Conservation (phyloP, 1,140 invertebrate species). For the Drosophila kanapiae region DNA sequence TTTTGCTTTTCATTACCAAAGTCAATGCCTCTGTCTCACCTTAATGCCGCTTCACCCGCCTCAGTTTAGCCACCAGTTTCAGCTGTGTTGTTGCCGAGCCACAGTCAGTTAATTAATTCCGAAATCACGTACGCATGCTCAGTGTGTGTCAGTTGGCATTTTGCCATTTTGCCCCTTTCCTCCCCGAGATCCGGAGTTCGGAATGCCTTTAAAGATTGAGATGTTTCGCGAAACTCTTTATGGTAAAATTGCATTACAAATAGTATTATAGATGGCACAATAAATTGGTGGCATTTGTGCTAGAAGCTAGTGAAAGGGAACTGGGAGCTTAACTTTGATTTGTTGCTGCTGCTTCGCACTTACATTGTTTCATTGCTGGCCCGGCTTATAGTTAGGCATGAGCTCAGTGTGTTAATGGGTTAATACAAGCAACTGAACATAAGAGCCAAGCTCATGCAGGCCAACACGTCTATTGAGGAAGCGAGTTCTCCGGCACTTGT, state of each 20-base stretch:
- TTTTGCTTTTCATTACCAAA: constrained; percentile 66
- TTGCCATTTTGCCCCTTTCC: constrained; percentile 27
- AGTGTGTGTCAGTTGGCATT: constrained; percentile 42
- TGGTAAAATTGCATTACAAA: constrained; percentile 56
- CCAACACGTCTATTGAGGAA: constrained; percentile 48
- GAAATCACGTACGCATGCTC: constrained; percentile 67
- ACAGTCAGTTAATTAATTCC: constrained; percentile 58
- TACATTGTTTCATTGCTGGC: constrained; percentile 31
- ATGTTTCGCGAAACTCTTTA: constrained; percentile 57
- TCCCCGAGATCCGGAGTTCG: constrained; percentile 16
- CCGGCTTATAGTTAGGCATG: constrained; percentile 59
- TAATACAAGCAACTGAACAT: constrained; percentile 65
- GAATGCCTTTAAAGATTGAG: constrained; percentile 53
- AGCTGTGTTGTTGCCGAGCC: constrained; percentile 32
- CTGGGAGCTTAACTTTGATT: constrained; percentile 13
- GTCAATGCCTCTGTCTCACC: constrained; percentile 61
- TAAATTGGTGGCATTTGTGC: constrained; percentile 33
- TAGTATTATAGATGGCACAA: constrained; percentile 22
- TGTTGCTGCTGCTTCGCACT: constrained; percentile 7
- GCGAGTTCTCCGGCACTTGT: constrained; percentile 45
- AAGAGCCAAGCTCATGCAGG: constrained; percentile 45
- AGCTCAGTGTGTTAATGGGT: constrained; percentile 71
- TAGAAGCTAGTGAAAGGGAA: constrained; percentile 69
- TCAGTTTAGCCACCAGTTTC: constrained; percentile 5
- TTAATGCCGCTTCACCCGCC: constrained; percentile 29